Evolutionary conservation across 92 coral and sea anemone genomes (phyloP).

Genomic region (Paragorgia papillata): DNA sequence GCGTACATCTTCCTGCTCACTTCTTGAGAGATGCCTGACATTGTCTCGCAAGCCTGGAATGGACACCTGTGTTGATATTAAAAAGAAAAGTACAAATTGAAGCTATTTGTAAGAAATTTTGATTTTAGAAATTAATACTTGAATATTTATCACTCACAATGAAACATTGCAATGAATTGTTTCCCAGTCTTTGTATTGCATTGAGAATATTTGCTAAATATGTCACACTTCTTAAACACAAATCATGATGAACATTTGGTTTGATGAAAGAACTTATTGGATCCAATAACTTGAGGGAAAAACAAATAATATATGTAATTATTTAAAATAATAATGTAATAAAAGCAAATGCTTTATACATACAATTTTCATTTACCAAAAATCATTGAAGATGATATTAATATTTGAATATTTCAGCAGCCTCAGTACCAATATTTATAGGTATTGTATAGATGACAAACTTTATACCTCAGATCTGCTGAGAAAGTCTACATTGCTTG

Average conservation of each 20-base stretch:
- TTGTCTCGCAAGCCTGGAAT: conserved; percentile 41
- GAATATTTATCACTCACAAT: background rate
- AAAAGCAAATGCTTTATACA: background rate
- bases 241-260: background rate
- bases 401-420: background rate
- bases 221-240: background rate
- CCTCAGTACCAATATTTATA: background rate
- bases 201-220: conserved; percentile 1
- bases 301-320: background rate
- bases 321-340: background rate
- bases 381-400: no score
- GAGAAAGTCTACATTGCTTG: conserved; percentile 52
- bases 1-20: conserved; percentile 48
- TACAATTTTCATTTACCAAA: no score
- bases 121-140: background rate
- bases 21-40: conserved; percentile 28
- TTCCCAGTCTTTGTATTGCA: background rate
- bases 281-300: background rate
- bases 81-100: background rate
- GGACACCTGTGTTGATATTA: background rate
- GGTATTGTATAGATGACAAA: background rate
- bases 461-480: conserved; percentile 60
- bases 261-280: background rate
- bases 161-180: background rate
- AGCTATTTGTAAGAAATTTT: background rate